Percentiles rank a stretch among this genome's conserved stretches.
phyloP scores from a whole-genome alignment of 1,140 invertebrate species.

The Ceratitis capitata region DNA sequence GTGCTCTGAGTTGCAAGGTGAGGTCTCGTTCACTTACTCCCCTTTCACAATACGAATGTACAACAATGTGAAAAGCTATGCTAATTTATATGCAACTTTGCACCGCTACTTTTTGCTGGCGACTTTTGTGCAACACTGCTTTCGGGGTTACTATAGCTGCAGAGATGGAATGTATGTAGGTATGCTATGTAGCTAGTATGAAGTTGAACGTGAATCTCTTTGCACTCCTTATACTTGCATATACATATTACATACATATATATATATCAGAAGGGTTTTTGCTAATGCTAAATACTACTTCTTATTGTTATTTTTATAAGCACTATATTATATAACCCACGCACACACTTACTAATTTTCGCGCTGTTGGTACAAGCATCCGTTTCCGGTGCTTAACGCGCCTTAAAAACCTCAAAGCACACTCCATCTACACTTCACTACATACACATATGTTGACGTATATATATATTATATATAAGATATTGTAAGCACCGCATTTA shows the following conservation, averaged over 20 bases:
- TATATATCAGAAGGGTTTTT: not conserved
- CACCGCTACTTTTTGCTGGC: not conserved
- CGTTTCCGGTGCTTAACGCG: conserved; percentile 12
- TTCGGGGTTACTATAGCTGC: not conserved
- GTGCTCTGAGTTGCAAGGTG: not conserved
- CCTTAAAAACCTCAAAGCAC: not conserved
- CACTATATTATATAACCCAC: not conserved
- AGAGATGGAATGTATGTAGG: not conserved
- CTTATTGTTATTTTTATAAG: not conserved
- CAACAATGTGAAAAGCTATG: conserved; percentile 9
- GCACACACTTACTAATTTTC: conserved; percentile 6
- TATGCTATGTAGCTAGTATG: not conserved
- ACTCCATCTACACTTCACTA: not conserved
- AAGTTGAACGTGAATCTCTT: not conserved
- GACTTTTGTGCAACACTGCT: not conserved
- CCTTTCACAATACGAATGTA: not conserved
- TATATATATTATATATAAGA: too few relatives aligned
- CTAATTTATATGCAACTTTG: conserved; percentile 22
- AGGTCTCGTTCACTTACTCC: too few relatives aligned
- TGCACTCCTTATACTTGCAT: not conserved
- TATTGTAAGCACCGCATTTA: not conserved
- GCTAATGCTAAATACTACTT: not conserved
- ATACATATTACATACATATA: not conserved
- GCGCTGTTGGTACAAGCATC: not conserved
- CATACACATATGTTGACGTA: too few relatives aligned